Conservation (phyloP, 2,888 invertebrate species). For the Antheraea yamamai region DNA sequence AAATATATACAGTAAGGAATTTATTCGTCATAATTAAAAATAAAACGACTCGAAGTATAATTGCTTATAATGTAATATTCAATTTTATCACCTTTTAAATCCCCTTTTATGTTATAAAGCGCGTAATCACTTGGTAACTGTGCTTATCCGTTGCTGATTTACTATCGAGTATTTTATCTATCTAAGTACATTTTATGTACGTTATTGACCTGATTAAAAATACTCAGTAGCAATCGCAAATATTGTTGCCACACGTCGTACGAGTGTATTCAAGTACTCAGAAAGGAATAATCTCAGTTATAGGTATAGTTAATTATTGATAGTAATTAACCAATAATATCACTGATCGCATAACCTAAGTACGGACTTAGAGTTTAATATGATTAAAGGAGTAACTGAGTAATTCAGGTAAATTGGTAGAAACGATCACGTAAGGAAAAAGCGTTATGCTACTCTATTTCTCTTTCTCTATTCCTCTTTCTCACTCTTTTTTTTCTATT, state of each 20-base stretch:
- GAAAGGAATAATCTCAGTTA: neutral
- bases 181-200: conserved; percentile 14
- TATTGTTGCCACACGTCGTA: conserved; percentile 23
- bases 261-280: neutral
- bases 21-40: neutral
- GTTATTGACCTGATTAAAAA: conserved; percentile 28
- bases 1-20: neutral
- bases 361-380: neutral
- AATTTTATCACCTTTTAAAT: conserved; percentile 11
- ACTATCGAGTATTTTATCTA: conserved; percentile 22
- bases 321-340: neutral
- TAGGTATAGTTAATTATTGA: neutral
- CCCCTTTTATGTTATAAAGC: conserved; percentile 6
- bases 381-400: neutral
- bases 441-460: too few relatives aligned
- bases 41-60: neutral
- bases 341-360: neutral
- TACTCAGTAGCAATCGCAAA: conserved; percentile 19
- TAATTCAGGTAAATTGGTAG: too few relatives aligned
- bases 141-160: conserved; percentile 24
- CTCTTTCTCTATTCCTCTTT: too few relatives aligned
- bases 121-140: conserved; percentile 15
- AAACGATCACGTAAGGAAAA: too few relatives aligned
- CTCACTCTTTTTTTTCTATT: too few relatives aligned
- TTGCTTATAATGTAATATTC: neutral